A percentile compares a stretch with the other conserved stretches of the same genome.
Conservation (phyloP, 2,113 vertebrate species). For the Hyaena hyaena region DNA sequence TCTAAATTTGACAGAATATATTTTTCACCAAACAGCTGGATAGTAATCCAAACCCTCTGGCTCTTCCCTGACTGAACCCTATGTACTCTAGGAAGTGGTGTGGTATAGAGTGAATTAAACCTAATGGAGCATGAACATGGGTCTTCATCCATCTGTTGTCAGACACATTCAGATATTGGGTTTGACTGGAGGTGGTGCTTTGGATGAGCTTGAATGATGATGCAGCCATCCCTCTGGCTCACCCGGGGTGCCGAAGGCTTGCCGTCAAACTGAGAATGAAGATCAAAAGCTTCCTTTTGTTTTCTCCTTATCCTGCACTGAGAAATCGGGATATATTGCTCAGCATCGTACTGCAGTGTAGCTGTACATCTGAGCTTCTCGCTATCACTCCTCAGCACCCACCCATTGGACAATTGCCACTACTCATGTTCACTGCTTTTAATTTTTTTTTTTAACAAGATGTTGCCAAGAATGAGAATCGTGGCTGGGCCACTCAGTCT, state of each 20-base stretch:
- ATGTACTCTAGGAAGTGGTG: conserved; percentile 11
- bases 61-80: neutral
- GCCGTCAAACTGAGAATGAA: conserved; percentile 41
- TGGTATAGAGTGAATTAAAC: conserved; percentile 47
- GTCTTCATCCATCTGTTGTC: conserved; percentile 40
- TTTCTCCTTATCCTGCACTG: neutral
- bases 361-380: neutral
- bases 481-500: neutral
- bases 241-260: neutral
- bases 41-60: conserved; percentile 15
- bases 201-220: conserved; percentile 38
- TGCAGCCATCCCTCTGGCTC: neutral
- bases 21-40: conserved; percentile 24
- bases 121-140: conserved; percentile 45
- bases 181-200: conserved; percentile 44
- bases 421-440: neutral
- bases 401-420: neutral
- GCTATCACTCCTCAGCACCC: neutral
- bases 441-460: neutral
- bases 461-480: neutral
- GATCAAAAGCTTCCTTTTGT: neutral
- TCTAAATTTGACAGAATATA: conserved; percentile 37
- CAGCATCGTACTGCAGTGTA: neutral
- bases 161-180: conserved; percentile 19
- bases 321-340: neutral